Percentiles rank a stretch among this genome's conserved stretches.
Conservation (phyloP, 2,888 invertebrate genomes). For the Drosophila prostipennis region DNA sequence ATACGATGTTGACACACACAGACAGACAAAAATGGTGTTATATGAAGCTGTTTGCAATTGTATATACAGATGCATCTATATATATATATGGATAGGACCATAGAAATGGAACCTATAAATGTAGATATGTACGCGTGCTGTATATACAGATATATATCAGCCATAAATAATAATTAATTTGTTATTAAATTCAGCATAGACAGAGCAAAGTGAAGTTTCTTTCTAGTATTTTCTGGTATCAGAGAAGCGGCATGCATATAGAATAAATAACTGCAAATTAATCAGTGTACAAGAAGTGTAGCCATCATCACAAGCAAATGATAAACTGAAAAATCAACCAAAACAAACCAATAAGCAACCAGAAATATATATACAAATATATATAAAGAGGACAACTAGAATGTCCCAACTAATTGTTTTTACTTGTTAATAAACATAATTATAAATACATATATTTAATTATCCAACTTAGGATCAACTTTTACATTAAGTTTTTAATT, state of each 20-base stretch:
- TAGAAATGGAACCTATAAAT: background rate
- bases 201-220: slow-evolving; percentile 8
- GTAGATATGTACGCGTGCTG: slow-evolving; percentile 9
- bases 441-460: slow-evolving; percentile 33
- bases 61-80: slow-evolving; percentile 11
- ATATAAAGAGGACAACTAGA: slow-evolving; percentile 12
- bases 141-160: slow-evolving; percentile 14
- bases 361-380: slow-evolving; percentile 4
- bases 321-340: background rate
- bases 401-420: slow-evolving; percentile 37
- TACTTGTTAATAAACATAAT: slow-evolving; percentile 34
- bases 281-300: slow-evolving; percentile 7
- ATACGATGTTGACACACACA: slow-evolving; percentile 19
- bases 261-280: slow-evolving; percentile 16
- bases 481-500: slow-evolving; percentile 71
- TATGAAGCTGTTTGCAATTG: background rate
- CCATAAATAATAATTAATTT: slow-evolving; percentile 22
- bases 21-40: background rate
- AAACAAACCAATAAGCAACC: slow-evolving; percentile 17
- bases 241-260: background rate
- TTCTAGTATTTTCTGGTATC: background rate
- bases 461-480: slow-evolving; percentile 44
- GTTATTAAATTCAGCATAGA: slow-evolving; percentile 28
- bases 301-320: slow-evolving; percentile 6
- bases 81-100: slow-evolving; percentile 1